Percentiles rank a stretch among this genome's conserved stretches.
phyloP scores from a whole-genome alignment of 1,140 invertebrate species.

The Drosophila malerkotliana region DNA sequence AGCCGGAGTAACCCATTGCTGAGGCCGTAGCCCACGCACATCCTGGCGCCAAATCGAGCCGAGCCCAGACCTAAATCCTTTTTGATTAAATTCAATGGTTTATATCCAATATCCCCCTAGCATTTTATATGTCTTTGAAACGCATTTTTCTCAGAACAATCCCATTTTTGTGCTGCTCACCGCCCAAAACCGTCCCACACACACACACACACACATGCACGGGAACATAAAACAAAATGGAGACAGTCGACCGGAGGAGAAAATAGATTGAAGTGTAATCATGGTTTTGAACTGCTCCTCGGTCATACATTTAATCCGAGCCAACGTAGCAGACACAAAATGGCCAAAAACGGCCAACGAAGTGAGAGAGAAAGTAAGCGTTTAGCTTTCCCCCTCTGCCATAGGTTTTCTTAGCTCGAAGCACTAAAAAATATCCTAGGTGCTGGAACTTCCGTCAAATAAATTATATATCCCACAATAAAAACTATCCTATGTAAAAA shows the following conservation, averaged over 20 bases:
- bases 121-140: conserved; percentile 82
- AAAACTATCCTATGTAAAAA: not conserved
- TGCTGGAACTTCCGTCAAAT: not conserved
- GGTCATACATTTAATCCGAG: conserved; percentile 79
- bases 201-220: conserved; percentile 20
- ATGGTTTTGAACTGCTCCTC: conserved; percentile 79
- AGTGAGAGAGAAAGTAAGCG: conserved; percentile 71
- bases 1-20: conserved; percentile 63
- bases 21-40: conserved; percentile 17
- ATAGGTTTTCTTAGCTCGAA: not conserved
- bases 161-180: conserved; percentile 36
- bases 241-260: conserved; percentile 53
- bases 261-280: conserved; percentile 83
- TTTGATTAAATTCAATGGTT: conserved; percentile 83
- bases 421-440: not conserved
- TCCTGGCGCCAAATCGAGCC: conserved; percentile 4
- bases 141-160: conserved; percentile 73
- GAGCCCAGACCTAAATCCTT: conserved; percentile 67
- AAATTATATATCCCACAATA: not conserved
- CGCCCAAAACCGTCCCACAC: conserved; percentile 14
- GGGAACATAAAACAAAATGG: conserved; percentile 78
- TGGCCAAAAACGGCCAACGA: conserved; percentile 62
- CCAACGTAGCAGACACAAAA: conserved; percentile 78
- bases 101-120: conserved; percentile 79
- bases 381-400: conserved; percentile 38